A percentile compares a stretch with the other conserved stretches of the same genome.
These are phyloP conservation scores for Menidia menidia DNA, from an alignment of 2,797 vertebrate species.

Conservation along the genomic window DNA sequence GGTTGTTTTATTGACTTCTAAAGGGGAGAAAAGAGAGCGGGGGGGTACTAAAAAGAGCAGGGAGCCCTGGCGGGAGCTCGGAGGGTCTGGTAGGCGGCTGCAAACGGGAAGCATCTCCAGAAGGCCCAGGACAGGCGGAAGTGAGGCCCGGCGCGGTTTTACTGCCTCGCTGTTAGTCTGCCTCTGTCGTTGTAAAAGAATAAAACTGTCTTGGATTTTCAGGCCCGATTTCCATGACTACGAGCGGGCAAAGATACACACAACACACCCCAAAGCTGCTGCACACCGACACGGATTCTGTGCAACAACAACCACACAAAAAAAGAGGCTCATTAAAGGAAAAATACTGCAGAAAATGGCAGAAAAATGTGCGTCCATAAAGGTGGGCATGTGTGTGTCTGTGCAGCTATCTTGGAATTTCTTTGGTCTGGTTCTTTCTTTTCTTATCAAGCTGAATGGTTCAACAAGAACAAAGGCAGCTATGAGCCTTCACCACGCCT, in stretches of 20 bases:
- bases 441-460: slow-evolving; percentile 53
- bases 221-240: slow-evolving; percentile 37
- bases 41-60: no score
- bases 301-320: not conserved
- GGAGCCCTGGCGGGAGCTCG: no score
- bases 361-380: slow-evolving; percentile 2
- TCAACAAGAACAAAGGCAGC: slow-evolving; percentile 52
- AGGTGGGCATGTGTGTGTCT: slow-evolving; percentile 9
- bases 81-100: no score
- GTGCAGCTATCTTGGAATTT: slow-evolving; percentile 14
- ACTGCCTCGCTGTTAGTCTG: slow-evolving; percentile 53
- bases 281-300: not conserved
- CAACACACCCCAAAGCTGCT: slow-evolving; percentile 7
- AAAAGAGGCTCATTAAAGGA: not conserved
- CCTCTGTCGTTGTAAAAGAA: slow-evolving; percentile 48
- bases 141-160: slow-evolving; percentile 45
- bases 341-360: not conserved
- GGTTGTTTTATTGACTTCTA: no score
- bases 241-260: slow-evolving; percentile 15
- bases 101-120: no score
- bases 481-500: slow-evolving; percentile 27
- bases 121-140: slow-evolving; percentile 25
- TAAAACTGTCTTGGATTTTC: slow-evolving; percentile 60
- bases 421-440: slow-evolving; percentile 35
- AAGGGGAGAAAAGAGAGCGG: no score